These are phyloP conservation scores for Gonioctena quinquepunctata DNA, from an alignment of 1,140 invertebrate species.

Conservation along the genomic window DNA sequence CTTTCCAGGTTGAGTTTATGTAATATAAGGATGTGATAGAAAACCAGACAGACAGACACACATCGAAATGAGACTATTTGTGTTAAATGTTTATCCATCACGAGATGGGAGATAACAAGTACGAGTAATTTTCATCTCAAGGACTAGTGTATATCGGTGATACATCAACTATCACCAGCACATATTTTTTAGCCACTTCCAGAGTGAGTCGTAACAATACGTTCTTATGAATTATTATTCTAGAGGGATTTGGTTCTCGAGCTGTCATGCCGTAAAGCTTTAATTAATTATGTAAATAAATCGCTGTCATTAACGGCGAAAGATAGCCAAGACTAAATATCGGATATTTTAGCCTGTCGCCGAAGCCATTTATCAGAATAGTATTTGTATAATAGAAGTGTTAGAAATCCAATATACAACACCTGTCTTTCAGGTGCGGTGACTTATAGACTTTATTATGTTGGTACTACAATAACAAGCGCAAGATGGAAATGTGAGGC, in stretches of 20 bases:
- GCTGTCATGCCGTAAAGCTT: conserved; percentile 12
- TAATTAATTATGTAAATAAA: conserved; percentile 31
- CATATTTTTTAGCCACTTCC: too few relatives aligned
- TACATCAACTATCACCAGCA: too few relatives aligned
- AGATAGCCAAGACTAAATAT: conserved; percentile 21
- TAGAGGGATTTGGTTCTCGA: too few relatives aligned
- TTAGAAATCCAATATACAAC: conserved; percentile 26
- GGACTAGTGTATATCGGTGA: too few relatives aligned
- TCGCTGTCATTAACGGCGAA: conserved; percentile 14
- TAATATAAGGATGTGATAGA: too few relatives aligned
- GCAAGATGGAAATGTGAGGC: background rate
- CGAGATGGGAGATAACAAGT: background rate
- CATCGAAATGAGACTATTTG: too few relatives aligned
- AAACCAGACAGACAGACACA: too few relatives aligned
- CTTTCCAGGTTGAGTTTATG: background rate
- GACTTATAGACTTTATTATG: conserved; percentile 7
- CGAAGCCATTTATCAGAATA: conserved; percentile 22
- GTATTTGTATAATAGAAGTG: conserved; percentile 27
- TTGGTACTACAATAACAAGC: background rate
- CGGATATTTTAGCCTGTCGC: conserved; percentile 5
- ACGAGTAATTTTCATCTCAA: too few relatives aligned
- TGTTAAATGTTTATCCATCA: background rate
- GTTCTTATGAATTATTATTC: too few relatives aligned
- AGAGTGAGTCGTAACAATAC: too few relatives aligned
- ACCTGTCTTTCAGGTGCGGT: conserved; percentile 23